These are phyloP conservation scores for Scrobipalpa costella DNA, from an alignment of 2,888 invertebrate genomes.

Conservation along the genomic window DNA sequence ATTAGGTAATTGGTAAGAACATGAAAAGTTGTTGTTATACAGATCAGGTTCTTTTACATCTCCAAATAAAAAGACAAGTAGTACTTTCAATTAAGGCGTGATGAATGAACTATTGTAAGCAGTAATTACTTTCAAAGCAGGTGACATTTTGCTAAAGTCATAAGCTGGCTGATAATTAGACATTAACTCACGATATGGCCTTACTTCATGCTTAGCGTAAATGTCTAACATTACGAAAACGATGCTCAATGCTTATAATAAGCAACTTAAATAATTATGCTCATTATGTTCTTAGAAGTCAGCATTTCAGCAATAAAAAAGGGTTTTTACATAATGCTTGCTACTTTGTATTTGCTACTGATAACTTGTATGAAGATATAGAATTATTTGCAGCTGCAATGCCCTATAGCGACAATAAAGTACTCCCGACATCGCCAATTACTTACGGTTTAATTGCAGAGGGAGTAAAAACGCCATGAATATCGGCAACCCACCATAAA, in stretches of 20 bases:
- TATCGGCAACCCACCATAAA: conserved; percentile 40
- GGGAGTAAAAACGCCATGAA: conserved; percentile 45
- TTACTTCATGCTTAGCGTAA: conserved; percentile 2
- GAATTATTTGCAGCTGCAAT: conserved; percentile 11
- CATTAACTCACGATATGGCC: conserved; percentile 11
- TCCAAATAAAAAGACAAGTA: neutral
- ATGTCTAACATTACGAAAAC: conserved; percentile 4
- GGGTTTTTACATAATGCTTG: neutral
- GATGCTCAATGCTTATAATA: neutral
- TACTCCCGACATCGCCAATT: conserved; percentile 22
- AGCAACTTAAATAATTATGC: neutral
- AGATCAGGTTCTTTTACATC: neutral
- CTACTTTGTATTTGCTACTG: conserved; percentile 8
- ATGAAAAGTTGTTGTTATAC: neutral
- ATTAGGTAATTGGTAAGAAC: neutral
- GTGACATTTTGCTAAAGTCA: conserved; percentile 2
- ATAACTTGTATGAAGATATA: conserved; percentile 1
- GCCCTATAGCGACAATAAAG: neutral
- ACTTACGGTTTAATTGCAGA: conserved; percentile 38
- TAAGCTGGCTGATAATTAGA: conserved; percentile 1
- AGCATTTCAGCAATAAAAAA: neutral
- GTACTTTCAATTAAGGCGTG: neutral
- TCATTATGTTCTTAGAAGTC: conserved; percentile 1
- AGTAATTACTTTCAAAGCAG: neutral
- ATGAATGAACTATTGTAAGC: neutral